Conservation (phyloP, 2,113 vertebrate genomes). For the Coracopsis vasa region DNA sequence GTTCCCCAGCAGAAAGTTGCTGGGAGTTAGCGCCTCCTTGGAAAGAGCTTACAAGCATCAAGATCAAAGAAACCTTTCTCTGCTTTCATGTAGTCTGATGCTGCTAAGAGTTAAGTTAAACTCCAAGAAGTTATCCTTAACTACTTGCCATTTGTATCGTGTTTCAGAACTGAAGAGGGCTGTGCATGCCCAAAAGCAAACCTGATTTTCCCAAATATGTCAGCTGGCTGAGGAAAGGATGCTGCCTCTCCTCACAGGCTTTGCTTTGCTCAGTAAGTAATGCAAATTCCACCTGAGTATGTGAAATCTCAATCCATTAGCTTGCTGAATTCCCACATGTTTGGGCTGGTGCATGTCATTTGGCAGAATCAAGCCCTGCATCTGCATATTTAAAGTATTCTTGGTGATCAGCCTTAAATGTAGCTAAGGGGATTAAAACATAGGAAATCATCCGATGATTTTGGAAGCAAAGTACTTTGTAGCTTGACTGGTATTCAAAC, state of each 20-base stretch:
- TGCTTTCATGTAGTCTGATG: not conserved
- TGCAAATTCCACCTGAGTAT: not conserved
- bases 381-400: not conserved
- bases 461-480: not conserved
- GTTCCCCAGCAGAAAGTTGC: not conserved
- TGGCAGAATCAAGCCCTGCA: not conserved
- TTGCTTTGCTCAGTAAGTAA: not conserved
- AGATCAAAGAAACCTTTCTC: constrained; percentile 4
- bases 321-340: not conserved
- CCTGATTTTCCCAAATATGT: not conserved
- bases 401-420: not conserved
- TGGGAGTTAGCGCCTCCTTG: not conserved
- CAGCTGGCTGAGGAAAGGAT: not conserved
- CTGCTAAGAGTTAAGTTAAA: not conserved
- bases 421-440: not conserved
- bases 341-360: not conserved
- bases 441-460: not conserved
- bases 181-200: not conserved
- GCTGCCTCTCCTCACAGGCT: not conserved
- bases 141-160: not conserved
- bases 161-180: not conserved
- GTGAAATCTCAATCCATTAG: not conserved
- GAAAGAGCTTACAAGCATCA: not conserved
- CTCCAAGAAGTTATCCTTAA: not conserved
- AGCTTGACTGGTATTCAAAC: not conserved